A percentile compares a stretch with the other conserved stretches of the same genome.
These are phyloP conservation scores for Heliothis virescens DNA, from an alignment of 1,140 invertebrate species.

Conservation along the genomic window DNA sequence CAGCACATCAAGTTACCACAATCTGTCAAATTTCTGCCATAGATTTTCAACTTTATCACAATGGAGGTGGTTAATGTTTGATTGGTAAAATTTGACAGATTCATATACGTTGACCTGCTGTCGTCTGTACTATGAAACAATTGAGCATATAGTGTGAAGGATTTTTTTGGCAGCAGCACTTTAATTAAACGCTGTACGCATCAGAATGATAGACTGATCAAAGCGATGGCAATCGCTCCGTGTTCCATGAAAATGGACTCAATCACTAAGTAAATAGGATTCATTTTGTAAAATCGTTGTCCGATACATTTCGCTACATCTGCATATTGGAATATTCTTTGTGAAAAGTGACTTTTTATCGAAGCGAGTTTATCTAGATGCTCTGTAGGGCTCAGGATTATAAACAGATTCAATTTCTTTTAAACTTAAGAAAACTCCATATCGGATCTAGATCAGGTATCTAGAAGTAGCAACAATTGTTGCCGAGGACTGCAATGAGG, in stretches of 20 bases:
- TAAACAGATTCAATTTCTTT: neutral
- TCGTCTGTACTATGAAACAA: neutral
- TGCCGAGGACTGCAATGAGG: too few relatives aligned
- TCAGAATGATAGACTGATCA: neutral
- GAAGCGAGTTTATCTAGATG: neutral
- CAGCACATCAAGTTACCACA: too few relatives aligned
- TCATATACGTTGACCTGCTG: too few relatives aligned
- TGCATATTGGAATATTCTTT: neutral
- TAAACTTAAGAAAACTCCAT: neutral
- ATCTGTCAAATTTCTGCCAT: too few relatives aligned
- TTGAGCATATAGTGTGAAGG: neutral
- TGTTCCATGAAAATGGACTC: slow-evolving; percentile 13
- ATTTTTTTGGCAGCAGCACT: neutral
- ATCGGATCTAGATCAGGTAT: too few relatives aligned
- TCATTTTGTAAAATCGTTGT: slow-evolving; percentile 9
- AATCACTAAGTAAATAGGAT: neutral
- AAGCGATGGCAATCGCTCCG: neutral
- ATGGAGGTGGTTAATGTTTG: too few relatives aligned
- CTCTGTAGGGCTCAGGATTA: neutral
- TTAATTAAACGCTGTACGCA: neutral
- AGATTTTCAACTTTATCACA: too few relatives aligned
- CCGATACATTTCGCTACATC: neutral
- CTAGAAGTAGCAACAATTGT: too few relatives aligned
- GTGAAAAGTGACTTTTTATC: slow-evolving; percentile 7
- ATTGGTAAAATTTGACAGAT: too few relatives aligned